A percentile compares a stretch with the other conserved stretches of the same genome.
Conservation (phyloP, 1,140 invertebrate species). For the Forficula auricularia region DNA sequence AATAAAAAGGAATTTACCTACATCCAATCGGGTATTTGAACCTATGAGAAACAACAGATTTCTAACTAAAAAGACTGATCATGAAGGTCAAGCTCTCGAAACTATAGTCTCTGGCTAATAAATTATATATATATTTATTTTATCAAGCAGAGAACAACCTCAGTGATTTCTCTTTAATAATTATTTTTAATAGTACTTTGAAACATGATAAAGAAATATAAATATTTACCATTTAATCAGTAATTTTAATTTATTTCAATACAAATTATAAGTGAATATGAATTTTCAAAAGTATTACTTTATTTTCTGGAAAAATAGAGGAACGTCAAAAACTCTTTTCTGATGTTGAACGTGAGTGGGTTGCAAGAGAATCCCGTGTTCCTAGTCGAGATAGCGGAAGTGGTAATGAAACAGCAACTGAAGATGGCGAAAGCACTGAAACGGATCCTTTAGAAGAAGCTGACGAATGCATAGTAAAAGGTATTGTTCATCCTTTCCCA, state of each 20-base stretch:
- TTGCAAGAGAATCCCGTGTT: constrained; percentile 34
- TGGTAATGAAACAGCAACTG: constrained; percentile 24
- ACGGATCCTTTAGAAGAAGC: constrained; percentile 37
- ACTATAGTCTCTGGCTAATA: background rate
- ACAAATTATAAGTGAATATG: background rate
- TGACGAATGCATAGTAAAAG: constrained; percentile 68
- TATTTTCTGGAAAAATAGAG: constrained; percentile 25
- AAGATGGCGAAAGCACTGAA: constrained; percentile 40
- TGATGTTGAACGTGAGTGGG: constrained; percentile 61
- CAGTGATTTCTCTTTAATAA: constrained; percentile 7
- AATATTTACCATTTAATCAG: background rate
- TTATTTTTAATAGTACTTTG: constrained; percentile 1
- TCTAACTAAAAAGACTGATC: too few relatives aligned
- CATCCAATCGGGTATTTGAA: too few relatives aligned
- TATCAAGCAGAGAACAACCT: background rate
- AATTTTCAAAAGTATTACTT: background rate
- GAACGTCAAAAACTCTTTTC: constrained; percentile 53
- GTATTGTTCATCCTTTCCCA: constrained; percentile 18
- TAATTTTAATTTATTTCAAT: background rate
- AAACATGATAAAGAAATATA: constrained; percentile 3
- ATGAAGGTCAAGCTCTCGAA: too few relatives aligned
- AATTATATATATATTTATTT: too few relatives aligned
- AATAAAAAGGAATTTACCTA: too few relatives aligned
- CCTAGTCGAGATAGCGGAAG: constrained; percentile 15
- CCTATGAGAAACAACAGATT: too few relatives aligned